Evolutionary conservation across 2,113 vertebrate genomes (phyloP).

Genomic region (Lepus europaeus): DNA sequence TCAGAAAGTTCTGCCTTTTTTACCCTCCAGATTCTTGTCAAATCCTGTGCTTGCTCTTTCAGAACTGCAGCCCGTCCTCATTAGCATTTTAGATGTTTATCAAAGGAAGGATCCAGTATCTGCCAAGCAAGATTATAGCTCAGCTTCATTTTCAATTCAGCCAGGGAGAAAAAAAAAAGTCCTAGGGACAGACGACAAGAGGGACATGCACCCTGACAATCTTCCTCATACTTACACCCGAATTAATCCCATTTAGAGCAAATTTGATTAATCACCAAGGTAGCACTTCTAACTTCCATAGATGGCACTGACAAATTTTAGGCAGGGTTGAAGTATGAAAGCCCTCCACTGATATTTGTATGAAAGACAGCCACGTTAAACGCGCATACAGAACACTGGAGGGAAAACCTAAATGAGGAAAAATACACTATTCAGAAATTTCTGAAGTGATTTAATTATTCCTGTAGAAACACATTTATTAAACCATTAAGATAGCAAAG

Average conservation of each 20-base stretch:
- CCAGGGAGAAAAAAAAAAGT: slow-evolving; percentile 80
- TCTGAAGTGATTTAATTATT: slow-evolving; percentile 73
- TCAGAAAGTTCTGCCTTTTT: slow-evolving; percentile 87
- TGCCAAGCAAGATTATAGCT: slow-evolving; percentile 90
- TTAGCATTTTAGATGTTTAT: slow-evolving; percentile 94
- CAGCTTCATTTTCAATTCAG: slow-evolving; percentile 90
- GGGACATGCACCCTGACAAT: slow-evolving; percentile 85
- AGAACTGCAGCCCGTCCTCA: slow-evolving; percentile 86
- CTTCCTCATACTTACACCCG: slow-evolving; percentile 85
- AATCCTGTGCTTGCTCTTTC: slow-evolving; percentile 88
- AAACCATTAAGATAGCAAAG: slow-evolving; percentile 62
- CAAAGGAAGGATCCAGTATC: slow-evolving; percentile 89
- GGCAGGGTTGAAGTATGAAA: slow-evolving; percentile 57
- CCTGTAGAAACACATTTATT: slow-evolving; percentile 68
- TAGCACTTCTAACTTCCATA: slow-evolving; percentile 84
- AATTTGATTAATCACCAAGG: slow-evolving; percentile 89
- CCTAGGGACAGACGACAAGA: slow-evolving; percentile 86
- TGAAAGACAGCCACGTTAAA: slow-evolving; percentile 60
- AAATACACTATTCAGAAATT: slow-evolving; percentile 35
- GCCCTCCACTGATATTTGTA: slow-evolving; percentile 71
- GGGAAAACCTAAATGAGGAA: not conserved
- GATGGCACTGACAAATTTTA: slow-evolving; percentile 84
- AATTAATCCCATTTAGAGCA: slow-evolving; percentile 90
- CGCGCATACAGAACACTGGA: slow-evolving; percentile 53
- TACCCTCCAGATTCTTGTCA: slow-evolving; percentile 90